These are phyloP conservation scores for Plumapathes pennacea DNA, from an alignment of 92 coral and sea anemone species.

Conservation along the genomic window DNA sequence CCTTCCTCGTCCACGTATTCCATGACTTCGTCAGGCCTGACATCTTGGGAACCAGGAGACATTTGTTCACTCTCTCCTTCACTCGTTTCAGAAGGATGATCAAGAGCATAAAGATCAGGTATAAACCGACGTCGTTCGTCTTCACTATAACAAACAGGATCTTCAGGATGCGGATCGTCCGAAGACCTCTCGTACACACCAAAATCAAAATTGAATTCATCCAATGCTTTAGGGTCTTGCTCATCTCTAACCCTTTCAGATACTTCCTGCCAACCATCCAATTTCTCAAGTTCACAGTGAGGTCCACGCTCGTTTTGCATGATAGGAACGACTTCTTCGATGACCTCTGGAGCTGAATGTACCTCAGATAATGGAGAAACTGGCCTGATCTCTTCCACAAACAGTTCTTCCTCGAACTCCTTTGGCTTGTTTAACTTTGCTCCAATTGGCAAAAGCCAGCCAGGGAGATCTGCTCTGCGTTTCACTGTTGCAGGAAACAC, in stretches of 20 bases:
- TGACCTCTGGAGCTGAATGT: conserved; percentile 33
- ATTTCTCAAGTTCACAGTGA: not conserved
- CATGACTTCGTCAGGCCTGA: conserved; percentile 28
- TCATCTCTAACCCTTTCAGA: no score
- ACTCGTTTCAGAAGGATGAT: conserved; percentile 11
- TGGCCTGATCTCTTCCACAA: conserved; percentile 21
- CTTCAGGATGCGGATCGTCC: no score
- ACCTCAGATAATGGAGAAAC: no score
- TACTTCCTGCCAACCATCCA: no score
- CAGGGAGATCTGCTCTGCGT: conserved; percentile 44
- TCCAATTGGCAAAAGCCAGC: no score
- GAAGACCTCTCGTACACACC: no score
- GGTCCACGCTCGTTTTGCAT: not conserved
- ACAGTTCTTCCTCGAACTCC: no score
- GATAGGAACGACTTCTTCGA: conserved; percentile 15
- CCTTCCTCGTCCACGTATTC: conserved; percentile 74
- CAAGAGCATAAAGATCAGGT: conserved; percentile 12
- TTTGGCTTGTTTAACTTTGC: no score
- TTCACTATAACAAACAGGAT: no score
- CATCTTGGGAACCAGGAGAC: conserved; percentile 3
- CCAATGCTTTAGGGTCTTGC: no score
- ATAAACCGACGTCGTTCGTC: no score
- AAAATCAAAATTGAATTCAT: no score
- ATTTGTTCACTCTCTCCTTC: conserved; percentile 14
- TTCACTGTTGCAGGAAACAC: not conserved